phyloP scores from a whole-genome alignment of 1,140 invertebrate genomes.

The Mesaphorura yosii region DNA sequence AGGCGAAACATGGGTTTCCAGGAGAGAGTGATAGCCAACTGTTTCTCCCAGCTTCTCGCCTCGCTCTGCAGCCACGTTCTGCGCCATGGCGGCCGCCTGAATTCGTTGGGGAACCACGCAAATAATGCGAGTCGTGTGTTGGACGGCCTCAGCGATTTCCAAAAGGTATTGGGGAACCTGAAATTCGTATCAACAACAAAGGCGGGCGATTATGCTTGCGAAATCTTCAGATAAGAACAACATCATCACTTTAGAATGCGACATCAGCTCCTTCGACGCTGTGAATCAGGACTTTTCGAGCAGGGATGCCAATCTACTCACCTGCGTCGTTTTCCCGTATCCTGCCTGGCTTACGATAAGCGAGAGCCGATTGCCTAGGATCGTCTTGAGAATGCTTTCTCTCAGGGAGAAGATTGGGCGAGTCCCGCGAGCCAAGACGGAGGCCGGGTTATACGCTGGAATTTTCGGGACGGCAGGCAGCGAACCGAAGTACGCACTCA shows the following conservation, averaged over 20 bases:
- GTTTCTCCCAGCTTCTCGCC: slow-evolving; percentile 47
- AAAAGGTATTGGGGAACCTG: slow-evolving; percentile 47
- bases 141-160: slow-evolving; percentile 38
- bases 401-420: not conserved
- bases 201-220: too few species aligned
- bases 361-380: not conserved
- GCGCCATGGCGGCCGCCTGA: slow-evolving; percentile 41
- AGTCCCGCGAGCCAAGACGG: not conserved
- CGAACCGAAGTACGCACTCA: too few species aligned
- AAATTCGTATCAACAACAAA: too few species aligned
- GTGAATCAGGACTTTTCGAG: not conserved
- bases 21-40: slow-evolving; percentile 50
- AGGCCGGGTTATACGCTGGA: too few species aligned
- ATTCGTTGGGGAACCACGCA: not conserved
- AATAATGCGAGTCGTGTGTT: slow-evolving; percentile 37
- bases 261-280: not conserved
- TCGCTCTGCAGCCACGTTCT: slow-evolving; percentile 45
- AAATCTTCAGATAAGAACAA: not conserved
- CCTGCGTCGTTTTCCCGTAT: slow-evolving; percentile 44
- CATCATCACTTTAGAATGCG: not conserved
- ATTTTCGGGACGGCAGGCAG: too few species aligned
- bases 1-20: slow-evolving; percentile 34
- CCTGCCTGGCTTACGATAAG: slow-evolving; percentile 32
- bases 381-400: not conserved
- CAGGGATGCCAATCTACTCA: slow-evolving; percentile 16